Base-by-base conservation (phyloP, 2,888 invertebrate species). In the Opisthograptis luteolata region DNA sequence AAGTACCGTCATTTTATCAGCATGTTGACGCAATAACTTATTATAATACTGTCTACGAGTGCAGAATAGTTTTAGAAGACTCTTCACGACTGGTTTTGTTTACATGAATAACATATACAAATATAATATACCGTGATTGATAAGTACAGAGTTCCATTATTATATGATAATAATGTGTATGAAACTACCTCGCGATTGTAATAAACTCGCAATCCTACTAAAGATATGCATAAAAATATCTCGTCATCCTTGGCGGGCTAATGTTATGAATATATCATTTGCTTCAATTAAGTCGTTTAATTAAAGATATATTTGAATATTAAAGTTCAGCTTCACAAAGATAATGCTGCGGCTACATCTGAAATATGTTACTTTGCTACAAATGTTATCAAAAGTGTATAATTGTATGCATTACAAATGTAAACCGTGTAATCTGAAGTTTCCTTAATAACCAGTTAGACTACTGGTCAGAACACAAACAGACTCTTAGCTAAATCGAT, bases 401-500 rank as follows among this genome's bases (percentile, higher is more conserved):
- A n/a, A n/a, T n/a, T n/a, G n/a, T n/a, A n/a, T n/a, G 1, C 5
- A 10, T 22, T 22, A 14, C 10, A 9, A 31, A 15, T 3, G 10
- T 2, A 1, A 13, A 10, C 42, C 44, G 39, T 50, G 28, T 50
- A 55, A 55, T 56, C 42, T 47, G 10, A 47, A 45, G 22, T 43
- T n/a, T n/a, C n/a, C n/a, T n/a, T 41, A 43, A 46, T 50, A 53
- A 0, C 39, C 28, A 54, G 55, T 49, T 43, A 48, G 30, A 28
- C 46, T 60, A 54, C 51, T 47, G 52, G 49, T 52, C 47, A 47
- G 35, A 54, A 48, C 35, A 44, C 47, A 45, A 36, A 43, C 15
- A 27, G 44, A 42, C 27, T 49, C 30, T 13, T 34, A 31, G 25
- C 3, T 37, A 27, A 39, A 39, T 44, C 46, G 39, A 35, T 41